These are phyloP conservation scores for Bombus superbus DNA, from an alignment of 1,140 invertebrate species.

Conservation along the genomic window DNA sequence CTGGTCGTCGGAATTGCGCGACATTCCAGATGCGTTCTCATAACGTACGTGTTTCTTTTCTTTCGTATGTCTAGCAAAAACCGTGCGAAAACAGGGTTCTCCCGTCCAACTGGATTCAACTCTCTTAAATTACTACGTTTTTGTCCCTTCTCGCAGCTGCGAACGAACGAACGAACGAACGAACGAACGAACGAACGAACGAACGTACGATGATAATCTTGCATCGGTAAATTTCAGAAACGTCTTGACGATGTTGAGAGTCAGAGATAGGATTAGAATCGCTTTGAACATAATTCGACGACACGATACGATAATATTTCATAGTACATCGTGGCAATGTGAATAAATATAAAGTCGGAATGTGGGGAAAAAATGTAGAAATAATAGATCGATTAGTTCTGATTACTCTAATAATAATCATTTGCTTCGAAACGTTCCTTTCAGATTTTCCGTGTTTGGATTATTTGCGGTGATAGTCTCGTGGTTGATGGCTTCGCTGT, in stretches of 20 bases:
- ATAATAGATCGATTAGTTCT: neutral
- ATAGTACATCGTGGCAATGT: neutral
- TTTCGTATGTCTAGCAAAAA: neutral
- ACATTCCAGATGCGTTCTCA: conserved; percentile 92
- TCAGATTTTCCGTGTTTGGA: conserved; percentile 91
- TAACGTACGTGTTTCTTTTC: conserved; percentile 85
- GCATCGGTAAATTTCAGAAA: neutral
- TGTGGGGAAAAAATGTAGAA: neutral
- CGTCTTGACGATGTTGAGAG: neutral
- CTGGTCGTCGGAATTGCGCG: conserved; percentile 91
- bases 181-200: too few relatives aligned
- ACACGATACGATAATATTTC: too few relatives aligned
- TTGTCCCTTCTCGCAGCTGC: neutral
- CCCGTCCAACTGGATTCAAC: neutral
- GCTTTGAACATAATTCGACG: neutral
- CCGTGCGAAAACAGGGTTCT: neutral
- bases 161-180: too few relatives aligned
- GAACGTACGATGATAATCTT: neutral
- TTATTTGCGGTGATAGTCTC: conserved; percentile 95
- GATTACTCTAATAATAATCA: neutral
- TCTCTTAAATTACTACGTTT: conserved; percentile 58
- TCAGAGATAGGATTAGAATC: neutral
- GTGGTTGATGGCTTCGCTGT: conserved; percentile 93
- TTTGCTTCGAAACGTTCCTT: neutral
- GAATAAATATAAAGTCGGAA: neutral